Evolutionary conservation across 2,888 invertebrate species (phyloP).

Genomic region (Perdita meconis): DNA sequence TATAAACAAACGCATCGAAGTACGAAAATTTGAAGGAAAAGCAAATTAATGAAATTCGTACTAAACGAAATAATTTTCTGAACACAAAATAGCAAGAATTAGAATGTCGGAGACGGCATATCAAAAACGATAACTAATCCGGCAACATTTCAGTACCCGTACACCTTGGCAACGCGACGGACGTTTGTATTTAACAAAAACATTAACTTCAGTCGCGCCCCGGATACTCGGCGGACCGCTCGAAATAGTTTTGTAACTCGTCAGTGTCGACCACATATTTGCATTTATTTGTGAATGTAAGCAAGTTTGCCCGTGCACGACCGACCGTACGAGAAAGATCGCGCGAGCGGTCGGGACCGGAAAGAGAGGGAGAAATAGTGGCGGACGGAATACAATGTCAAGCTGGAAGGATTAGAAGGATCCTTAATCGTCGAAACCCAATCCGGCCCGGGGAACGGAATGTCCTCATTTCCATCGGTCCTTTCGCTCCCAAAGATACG

Average conservation of each 20-base stretch:
- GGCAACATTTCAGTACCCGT: background rate
- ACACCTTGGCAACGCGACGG: conserved; percentile 5
- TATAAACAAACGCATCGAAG: background rate
- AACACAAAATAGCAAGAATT: background rate
- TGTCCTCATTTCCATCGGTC: conserved; percentile 78
- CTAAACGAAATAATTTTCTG: no score
- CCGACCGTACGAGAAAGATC: conserved; percentile 34
- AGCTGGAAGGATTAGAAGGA: conserved; percentile 76
- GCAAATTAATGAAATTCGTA: no score
- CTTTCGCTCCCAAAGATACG: conserved; percentile 74
- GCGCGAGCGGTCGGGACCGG: conserved; percentile 4
- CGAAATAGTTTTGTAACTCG: conserved; percentile 60
- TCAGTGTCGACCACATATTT: conserved; percentile 56
- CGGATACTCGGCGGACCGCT: conserved; percentile 45
- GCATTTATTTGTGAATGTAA: conserved; percentile 60
- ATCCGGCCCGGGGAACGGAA: conserved; percentile 76
- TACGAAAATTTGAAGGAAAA: conserved; percentile 1
- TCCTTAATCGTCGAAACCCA: conserved; percentile 78
- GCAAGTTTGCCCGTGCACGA: conserved; percentile 42
- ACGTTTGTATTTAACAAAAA: conserved; percentile 37
- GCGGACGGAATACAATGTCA: conserved; percentile 59
- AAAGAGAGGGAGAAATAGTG: conserved; percentile 40
- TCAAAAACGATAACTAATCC: background rate
- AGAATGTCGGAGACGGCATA: background rate
- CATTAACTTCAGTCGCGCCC: conserved; percentile 41